Evolutionary conservation across 2,888 invertebrate genomes (phyloP), one percentile per base, ranked within the genome.

Genomic region (Acholoe squamosa): DNA sequence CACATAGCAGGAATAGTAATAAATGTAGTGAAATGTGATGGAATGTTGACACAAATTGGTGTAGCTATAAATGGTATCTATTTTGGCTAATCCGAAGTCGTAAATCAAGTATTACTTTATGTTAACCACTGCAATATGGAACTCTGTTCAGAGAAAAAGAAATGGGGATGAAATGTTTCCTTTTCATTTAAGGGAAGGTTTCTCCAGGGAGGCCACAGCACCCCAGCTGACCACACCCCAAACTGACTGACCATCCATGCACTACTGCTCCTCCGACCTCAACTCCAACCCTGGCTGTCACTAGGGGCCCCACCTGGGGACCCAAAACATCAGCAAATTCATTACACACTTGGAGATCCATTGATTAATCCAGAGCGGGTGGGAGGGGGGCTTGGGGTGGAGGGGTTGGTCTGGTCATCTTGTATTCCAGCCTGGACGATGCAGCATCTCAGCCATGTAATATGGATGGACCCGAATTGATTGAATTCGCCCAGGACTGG

Each of bases 321-420:
- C 25, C 86, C 56, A 86, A 86, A 86, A 56, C 86, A 86, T 86
- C 86, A 86, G 86, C 86, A 86, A 86, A 86, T 86, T 86, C 86
- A 86, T 86, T 86, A 86, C 86, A 86, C 86, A 86, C 86, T 86
- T 86, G 86, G 86, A 86, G 33, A 86, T 86, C 86, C 86, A 86
- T 86, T 86, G 86, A 86, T 86, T 86, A 86, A 56, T 52, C 86
- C 28, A 22, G 56, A n/a, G 25, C 22, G 52, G 54, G 54, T 31
- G 54, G 25, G 54, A 14, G 28, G 25, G 43, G n/a, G 3, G 43
- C 43, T 43, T 54, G 51, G 22, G 10, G 51, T 3, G 43, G 22
- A 51, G 51, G 33, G 33, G n/a, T 19, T 52, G 22, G 84, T 52
- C 1, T 28, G 31, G 86, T 54, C 86, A 86, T 86, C 86, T 25